phyloP scores from a whole-genome alignment of 2,888 invertebrate genomes.

The Scaptomyza cyrtandrae region DNA sequence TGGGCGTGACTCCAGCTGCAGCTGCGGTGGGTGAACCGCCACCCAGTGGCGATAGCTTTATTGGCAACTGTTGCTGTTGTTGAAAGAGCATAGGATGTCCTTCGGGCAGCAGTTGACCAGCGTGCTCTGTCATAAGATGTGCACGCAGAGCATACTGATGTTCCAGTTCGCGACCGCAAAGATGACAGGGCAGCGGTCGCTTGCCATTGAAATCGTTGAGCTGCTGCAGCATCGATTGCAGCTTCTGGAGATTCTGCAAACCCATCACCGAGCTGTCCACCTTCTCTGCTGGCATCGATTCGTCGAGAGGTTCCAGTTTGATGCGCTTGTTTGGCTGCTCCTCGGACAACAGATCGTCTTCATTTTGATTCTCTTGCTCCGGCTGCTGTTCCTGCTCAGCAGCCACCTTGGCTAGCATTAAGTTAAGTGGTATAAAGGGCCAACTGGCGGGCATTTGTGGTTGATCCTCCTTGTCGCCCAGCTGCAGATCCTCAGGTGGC shows the following conservation, averaged over 20 bases:
- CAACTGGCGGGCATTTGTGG: slow-evolving; percentile 69
- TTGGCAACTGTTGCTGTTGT: slow-evolving; percentile 58
- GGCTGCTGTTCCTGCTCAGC: slow-evolving; percentile 50
- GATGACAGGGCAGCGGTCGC: slow-evolving; percentile 87
- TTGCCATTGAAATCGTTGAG: slow-evolving; percentile 91
- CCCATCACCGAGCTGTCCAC: slow-evolving; percentile 86
- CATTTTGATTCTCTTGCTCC: slow-evolving; percentile 33
- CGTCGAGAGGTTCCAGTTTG: slow-evolving; percentile 72
- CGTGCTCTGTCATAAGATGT: slow-evolving; percentile 84
- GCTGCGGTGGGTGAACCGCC: slow-evolving; percentile 56
- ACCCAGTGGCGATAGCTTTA: slow-evolving; percentile 76
- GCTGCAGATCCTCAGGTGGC: slow-evolving; percentile 86
- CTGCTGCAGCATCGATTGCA: slow-evolving; percentile 96
- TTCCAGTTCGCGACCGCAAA: slow-evolving; percentile 90
- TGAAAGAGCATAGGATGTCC: slow-evolving; percentile 68
- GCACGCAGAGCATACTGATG: slow-evolving; percentile 88
- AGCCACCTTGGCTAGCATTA: slow-evolving; percentile 86
- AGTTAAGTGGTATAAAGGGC: slow-evolving; percentile 88
- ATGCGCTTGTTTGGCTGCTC: slow-evolving; percentile 76
- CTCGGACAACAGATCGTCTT: slow-evolving; percentile 34
- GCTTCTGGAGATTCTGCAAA: slow-evolving; percentile 93
- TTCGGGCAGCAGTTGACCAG: slow-evolving; percentile 57
- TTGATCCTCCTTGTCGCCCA: slow-evolving; percentile 51
- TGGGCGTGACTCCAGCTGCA: slow-evolving; percentile 50
- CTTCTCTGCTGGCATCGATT: slow-evolving; percentile 49